A percentile compares a stretch with the other conserved stretches of the same genome.
These are phyloP conservation scores for Oncopodura yosiiana DNA, from an alignment of 1,140 invertebrate genomes.

Conservation along the genomic window DNA sequence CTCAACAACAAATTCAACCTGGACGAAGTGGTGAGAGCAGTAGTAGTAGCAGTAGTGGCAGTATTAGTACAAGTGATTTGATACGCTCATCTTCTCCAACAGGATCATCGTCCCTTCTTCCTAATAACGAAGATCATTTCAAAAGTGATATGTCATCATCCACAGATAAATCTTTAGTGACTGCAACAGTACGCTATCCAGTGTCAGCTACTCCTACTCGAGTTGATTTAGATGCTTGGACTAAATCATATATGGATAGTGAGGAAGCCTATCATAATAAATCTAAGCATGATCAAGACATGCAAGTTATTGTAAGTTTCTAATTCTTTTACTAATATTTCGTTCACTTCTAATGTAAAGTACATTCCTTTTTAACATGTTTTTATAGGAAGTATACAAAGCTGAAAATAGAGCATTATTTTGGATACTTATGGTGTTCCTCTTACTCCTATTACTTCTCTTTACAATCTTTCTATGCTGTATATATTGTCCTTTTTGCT, in stretches of 20 bases:
- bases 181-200: constrained; percentile 27
- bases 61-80: background rate
- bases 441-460: constrained; percentile 26
- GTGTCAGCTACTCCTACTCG: constrained; percentile 7
- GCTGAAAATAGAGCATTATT: constrained; percentile 32
- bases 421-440: constrained; percentile 30
- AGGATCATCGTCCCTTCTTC: background rate
- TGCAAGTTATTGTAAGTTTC: background rate
- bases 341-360: background rate
- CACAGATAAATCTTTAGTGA: constrained; percentile 27
- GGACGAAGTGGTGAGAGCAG: background rate
- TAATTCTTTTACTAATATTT: constrained; percentile 1
- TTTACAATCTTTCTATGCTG: constrained; percentile 31
- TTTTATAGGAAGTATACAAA: constrained; percentile 21
- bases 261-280: background rate
- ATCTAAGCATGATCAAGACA: background rate
- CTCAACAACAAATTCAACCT: background rate
- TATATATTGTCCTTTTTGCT: constrained; percentile 33
- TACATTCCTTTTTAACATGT: background rate
- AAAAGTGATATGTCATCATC: constrained; percentile 8
- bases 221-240: constrained; percentile 24
- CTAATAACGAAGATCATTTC: too few species aligned
- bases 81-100: background rate
- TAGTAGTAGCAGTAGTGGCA: background rate
- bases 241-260: constrained; percentile 12